Percentiles rank a stretch among this genome's conserved stretches.
These are phyloP conservation scores for Lethrus apterus DNA, from an alignment of 1,140 invertebrate species.

Conservation along the genomic window DNA sequence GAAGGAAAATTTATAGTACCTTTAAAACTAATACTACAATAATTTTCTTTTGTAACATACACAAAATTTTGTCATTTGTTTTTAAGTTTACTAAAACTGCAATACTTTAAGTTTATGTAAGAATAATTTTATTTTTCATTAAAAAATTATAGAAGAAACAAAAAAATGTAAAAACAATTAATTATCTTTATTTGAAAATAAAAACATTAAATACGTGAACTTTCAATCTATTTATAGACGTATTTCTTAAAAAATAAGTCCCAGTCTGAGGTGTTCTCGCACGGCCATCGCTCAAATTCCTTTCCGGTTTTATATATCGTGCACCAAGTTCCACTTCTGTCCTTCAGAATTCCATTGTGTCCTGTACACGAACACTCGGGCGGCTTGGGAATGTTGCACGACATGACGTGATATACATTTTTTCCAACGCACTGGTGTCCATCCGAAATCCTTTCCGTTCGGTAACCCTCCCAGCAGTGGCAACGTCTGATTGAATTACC, in stretches of 20 bases:
- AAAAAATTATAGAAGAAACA: too few relatives aligned
- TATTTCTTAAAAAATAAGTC: constrained; percentile 21
- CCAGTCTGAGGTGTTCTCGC: constrained; percentile 33
- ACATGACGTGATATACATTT: constrained; percentile 30
- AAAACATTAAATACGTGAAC: constrained; percentile 3
- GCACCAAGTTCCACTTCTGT: constrained; percentile 35
- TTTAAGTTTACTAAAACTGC: too few relatives aligned
- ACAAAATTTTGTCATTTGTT: too few relatives aligned
- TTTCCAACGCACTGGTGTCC: constrained; percentile 5
- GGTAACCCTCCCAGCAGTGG: constrained; percentile 11
- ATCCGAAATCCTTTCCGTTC: background rate
- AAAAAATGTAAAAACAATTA: too few relatives aligned
- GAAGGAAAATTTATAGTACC: too few relatives aligned
- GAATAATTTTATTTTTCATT: too few relatives aligned
- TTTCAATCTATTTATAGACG: too few relatives aligned
- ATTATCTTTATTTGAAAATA: background rate
- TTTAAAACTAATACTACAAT: too few relatives aligned
- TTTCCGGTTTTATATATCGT: constrained; percentile 30
- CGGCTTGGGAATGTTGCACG: constrained; percentile 31
- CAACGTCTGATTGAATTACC: too few relatives aligned
- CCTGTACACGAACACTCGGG: constrained; percentile 34
- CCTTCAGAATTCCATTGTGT: constrained; percentile 32
- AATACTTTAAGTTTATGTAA: too few relatives aligned
- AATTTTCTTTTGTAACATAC: too few relatives aligned
- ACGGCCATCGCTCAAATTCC: constrained; percentile 32